phyloP scores from a whole-genome alignment of 2,797 vertebrate genomes.

The Arctocebus calabarensis region DNA sequence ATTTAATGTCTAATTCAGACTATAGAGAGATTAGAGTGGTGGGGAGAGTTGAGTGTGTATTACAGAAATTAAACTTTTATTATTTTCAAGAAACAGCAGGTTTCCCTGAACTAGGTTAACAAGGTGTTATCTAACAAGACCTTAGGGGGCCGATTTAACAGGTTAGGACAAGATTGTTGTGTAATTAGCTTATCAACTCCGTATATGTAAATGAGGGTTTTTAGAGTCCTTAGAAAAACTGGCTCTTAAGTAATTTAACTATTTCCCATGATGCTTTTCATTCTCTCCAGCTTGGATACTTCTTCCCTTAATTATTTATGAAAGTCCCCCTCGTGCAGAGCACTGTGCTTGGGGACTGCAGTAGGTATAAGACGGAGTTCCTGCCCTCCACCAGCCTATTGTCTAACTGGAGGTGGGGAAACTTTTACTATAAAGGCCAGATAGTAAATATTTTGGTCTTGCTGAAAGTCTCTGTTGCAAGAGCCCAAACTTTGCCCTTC shows the following conservation, averaged over 20 bases:
- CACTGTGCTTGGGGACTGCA: background rate
- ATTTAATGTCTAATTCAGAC: constrained; percentile 29
- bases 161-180: constrained; percentile 73
- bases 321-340: background rate
- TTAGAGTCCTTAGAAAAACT: constrained; percentile 73
- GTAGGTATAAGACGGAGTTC: background rate
- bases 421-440: background rate
- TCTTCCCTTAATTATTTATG: constrained; percentile 47
- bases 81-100: constrained; percentile 50
- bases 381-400: background rate
- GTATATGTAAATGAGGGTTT: constrained; percentile 74
- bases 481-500: background rate
- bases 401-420: background rate
- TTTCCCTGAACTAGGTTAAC: constrained; percentile 72
- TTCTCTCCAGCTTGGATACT: constrained; percentile 28
- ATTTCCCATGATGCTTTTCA: constrained; percentile 47
- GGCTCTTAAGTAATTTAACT: constrained; percentile 69
- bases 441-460: background rate
- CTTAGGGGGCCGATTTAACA: constrained; percentile 62
- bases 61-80: constrained; percentile 59
- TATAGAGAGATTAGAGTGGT: constrained; percentile 38
- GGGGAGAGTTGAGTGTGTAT: background rate
- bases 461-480: background rate
- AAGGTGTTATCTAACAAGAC: constrained; percentile 75
- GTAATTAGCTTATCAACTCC: constrained; percentile 77